Evolutionary conservation across 2,797 vertebrate species (phyloP).

Genomic region (Leptatherina wallacei): DNA sequence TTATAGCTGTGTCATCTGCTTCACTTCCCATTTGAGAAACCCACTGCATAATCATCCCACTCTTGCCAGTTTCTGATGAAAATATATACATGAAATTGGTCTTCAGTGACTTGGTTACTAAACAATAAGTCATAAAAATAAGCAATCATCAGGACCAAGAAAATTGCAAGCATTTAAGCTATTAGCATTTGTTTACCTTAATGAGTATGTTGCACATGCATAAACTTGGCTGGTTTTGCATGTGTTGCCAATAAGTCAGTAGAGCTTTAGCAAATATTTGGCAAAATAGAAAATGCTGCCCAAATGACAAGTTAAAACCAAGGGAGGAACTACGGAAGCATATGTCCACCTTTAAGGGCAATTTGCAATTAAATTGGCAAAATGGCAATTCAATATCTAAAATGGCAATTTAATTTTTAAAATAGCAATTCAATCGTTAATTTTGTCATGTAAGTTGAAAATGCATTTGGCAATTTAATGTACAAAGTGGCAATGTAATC

Average conservation of each 20-base stretch:
- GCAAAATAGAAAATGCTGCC: neutral
- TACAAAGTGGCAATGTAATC: too few species aligned
- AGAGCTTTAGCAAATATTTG: neutral
- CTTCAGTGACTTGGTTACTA: slow-evolving; percentile 50
- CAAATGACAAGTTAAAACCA: neutral
- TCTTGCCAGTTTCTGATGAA: slow-evolving; percentile 62
- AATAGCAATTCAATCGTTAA: too few species aligned
- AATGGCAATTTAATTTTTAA: too few species aligned
- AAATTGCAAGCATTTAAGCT: slow-evolving; percentile 8
- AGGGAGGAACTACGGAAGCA: too few species aligned
- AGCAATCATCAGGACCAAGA: slow-evolving; percentile 6
- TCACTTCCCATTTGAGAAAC: slow-evolving; percentile 70
- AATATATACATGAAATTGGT: slow-evolving; percentile 63
- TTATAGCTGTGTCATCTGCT: slow-evolving; percentile 82
- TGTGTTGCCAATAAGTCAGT: neutral
- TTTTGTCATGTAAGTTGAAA: too few species aligned
- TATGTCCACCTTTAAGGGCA: too few species aligned
- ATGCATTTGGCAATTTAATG: too few species aligned
- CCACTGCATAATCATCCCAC: slow-evolving; percentile 69
- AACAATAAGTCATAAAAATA: slow-evolving; percentile 48
- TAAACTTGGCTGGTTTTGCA: neutral
- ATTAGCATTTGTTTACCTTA: slow-evolving; percentile 4
- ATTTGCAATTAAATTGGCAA: too few species aligned
- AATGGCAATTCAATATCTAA: too few species aligned
- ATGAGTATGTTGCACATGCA: neutral